Conservation (phyloP, 2,888 invertebrate species). For the Aspidapion aeneum region DNA sequence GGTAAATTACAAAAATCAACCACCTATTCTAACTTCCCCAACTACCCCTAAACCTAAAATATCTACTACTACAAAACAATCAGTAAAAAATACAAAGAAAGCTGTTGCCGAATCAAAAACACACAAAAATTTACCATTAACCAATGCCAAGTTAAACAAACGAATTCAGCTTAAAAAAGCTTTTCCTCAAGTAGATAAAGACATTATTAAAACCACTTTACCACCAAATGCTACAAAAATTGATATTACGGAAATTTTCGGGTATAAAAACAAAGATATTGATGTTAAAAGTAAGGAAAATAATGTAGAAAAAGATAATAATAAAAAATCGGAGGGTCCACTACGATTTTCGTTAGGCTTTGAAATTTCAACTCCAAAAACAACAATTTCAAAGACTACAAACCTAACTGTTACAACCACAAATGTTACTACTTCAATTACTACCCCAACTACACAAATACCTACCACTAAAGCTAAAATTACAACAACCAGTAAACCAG, state of each 20-base stretch:
- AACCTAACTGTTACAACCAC: not conserved
- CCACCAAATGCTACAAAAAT: constrained; percentile 39
- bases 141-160: constrained; percentile 42
- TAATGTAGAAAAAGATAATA: constrained; percentile 21
- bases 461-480: constrained; percentile 12
- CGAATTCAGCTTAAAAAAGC: constrained; percentile 16
- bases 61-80: not conserved
- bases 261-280: constrained; percentile 24
- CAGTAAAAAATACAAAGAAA: not conserved
- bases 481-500: constrained; percentile 8
- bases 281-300: not conserved
- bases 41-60: constrained; percentile 25
- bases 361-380: not conserved
- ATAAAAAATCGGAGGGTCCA: not conserved
- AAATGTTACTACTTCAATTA: not conserved
- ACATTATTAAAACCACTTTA: constrained; percentile 7
- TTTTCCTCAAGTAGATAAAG: not conserved
- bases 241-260: constrained; percentile 38
- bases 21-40: constrained; percentile 24
- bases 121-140: constrained; percentile 37
- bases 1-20: constrained; percentile 36
- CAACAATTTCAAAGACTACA: not conserved
- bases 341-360: not conserved
- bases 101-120: not conserved
- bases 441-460: constrained; percentile 11